phyloP scores from a whole-genome alignment of 1,140 invertebrate species.

The Atta cephalotes region DNA sequence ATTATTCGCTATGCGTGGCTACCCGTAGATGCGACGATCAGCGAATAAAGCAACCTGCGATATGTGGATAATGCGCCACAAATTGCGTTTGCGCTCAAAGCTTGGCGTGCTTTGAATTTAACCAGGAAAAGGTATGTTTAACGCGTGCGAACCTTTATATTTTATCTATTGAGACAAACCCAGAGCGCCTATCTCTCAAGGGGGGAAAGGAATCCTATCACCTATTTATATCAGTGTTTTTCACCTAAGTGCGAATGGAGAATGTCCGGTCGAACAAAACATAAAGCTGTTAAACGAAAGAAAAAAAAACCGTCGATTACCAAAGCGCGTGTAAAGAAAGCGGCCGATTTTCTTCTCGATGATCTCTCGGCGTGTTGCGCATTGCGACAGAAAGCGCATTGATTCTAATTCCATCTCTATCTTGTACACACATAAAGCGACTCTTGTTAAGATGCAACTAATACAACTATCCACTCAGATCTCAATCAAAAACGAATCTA shows the following conservation, averaged over 20 bases:
- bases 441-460: neutral
- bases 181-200: slow-evolving; percentile 53
- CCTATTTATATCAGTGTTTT: slow-evolving; percentile 47
- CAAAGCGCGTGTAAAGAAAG: slow-evolving; percentile 62
- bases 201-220: neutral
- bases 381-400: slow-evolving; percentile 64
- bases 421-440: neutral
- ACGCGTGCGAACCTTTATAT: slow-evolving; percentile 83
- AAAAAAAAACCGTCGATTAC: slow-evolving; percentile 57
- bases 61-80: slow-evolving; percentile 82
- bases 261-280: slow-evolving; percentile 64
- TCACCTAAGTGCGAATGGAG: slow-evolving; percentile 67
- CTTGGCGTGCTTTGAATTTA: slow-evolving; percentile 83
- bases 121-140: slow-evolving; percentile 85
- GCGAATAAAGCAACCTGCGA: slow-evolving; percentile 78
- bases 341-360: slow-evolving; percentile 64
- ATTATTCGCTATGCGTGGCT: slow-evolving; percentile 77
- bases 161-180: slow-evolving; percentile 78
- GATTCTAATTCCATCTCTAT: slow-evolving; percentile 73
- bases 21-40: slow-evolving; percentile 73
- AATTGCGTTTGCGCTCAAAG: slow-evolving; percentile 84
- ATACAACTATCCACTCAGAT: neutral
- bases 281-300: slow-evolving; percentile 19
- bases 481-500: slow-evolving; percentile 15
- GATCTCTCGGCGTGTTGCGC: slow-evolving; percentile 22